phyloP scores from a whole-genome alignment of 2,888 invertebrate species.

The Meandrusa payeni region DNA sequence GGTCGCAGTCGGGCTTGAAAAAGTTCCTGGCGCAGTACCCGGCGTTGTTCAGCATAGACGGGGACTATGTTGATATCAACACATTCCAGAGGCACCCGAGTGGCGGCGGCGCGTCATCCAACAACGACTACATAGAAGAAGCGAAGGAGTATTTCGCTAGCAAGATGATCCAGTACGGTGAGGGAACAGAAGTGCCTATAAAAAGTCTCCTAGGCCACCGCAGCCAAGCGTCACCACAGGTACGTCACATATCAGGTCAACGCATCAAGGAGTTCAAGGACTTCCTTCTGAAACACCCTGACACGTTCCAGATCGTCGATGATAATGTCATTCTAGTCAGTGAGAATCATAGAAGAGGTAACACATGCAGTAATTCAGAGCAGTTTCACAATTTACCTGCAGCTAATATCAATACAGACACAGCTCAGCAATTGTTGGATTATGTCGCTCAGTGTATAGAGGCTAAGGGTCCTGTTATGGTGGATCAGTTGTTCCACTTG shows the following conservation, averaged over 20 bases:
- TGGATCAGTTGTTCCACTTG: conserved; percentile 92
- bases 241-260: conserved; percentile 96
- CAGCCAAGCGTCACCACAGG: conserved; percentile 97
- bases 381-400: conserved; percentile 86
- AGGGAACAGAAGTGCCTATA: conserved; percentile 97
- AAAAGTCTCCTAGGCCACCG: conserved; percentile 97
- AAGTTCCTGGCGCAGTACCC: conserved; percentile 98
- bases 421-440: conserved; percentile 90
- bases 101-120: conserved; percentile 83
- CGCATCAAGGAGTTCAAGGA: conserved; percentile 97
- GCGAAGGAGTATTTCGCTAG: conserved; percentile 98
- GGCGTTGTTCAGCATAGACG: conserved; percentile 96
- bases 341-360: conserved; percentile 84
- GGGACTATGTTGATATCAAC: conserved; percentile 93
- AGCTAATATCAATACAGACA: conserved; percentile 90
- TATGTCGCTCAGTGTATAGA: conserved; percentile 92
- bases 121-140: conserved; percentile 95
- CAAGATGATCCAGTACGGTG: conserved; percentile 97
- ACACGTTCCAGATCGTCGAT: conserved; percentile 92
- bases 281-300: conserved; percentile 91
- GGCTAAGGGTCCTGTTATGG: conserved; percentile 89
- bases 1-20: conserved; percentile 97
- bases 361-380: conserved; percentile 83
- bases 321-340: conserved; percentile 90
- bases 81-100: conserved; percentile 84